Evolutionary conservation across 53 echinoderm and acorn worm species (phyloP), one percentile per base, ranked within the genome.

Genomic region (Holothuria leucospilota): DNA sequence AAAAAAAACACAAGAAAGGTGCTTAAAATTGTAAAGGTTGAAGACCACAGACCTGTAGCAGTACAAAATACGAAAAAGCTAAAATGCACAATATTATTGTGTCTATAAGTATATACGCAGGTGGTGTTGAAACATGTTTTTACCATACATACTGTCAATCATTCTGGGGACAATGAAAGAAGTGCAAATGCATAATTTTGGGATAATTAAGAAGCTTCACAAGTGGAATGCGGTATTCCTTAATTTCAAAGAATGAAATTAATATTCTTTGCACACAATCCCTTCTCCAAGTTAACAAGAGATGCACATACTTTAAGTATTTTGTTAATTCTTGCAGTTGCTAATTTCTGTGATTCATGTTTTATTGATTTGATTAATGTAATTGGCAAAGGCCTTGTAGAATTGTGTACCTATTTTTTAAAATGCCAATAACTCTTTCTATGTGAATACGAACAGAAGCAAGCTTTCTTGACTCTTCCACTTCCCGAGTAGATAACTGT

Each of bases 271-370:
- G 67, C 83, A 82, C 16, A 91, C 87, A 73, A 87, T 87, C 34
- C 91, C 66, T 49, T 77, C 75, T 70, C 88, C 85, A 29, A 92
- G 78, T 78, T 88, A 3, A 88, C 92, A 64, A 92, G 67, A 13
- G 80, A 69, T 7, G 85, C 90, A 90, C 85, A 90, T 27, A 53
- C 67, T 27, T 5, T 87, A 18, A 90, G 80, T 34, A 85, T 23
- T 67, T 80, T 41, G 67, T 89, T 84, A 40, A 89, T 89, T 41
- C 85, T 85, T 23, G 90, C 68, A 27, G 61, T 24, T 18, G 86
- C 82, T 7, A 23, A 81, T 4, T 75, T 11, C 8, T 86, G 81
- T 3, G 81, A 27, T 39, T 90, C 86, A 34, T 85, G 72, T 53
- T 87, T 91, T 68, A 86, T 25, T 42, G 91, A 87, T 34, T 91